These are phyloP conservation scores for Herminia tarsipennalis DNA, from an alignment of 2,888 invertebrate genomes.

Conservation along the genomic window DNA sequence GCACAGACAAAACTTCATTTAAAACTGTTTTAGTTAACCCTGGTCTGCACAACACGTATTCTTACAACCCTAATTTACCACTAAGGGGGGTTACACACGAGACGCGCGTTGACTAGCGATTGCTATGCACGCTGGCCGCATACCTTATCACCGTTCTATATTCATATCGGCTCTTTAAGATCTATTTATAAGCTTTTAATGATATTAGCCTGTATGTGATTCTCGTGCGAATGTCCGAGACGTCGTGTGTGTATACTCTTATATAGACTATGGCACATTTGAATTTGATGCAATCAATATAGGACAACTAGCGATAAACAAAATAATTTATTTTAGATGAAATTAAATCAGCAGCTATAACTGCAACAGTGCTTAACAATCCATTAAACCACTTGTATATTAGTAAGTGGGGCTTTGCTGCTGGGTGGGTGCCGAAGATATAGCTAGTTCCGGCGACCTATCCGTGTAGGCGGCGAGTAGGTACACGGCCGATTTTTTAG, in stretches of 20 bases:
- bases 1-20: constrained; percentile 27
- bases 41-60: constrained; percentile 16
- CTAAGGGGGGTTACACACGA: constrained; percentile 37
- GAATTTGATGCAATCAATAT: too few species aligned
- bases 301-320: too few species aligned
- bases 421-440: too few species aligned
- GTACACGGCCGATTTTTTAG: too few species aligned
- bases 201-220: constrained; percentile 49
- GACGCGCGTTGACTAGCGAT: constrained; percentile 45
- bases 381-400: too few species aligned
- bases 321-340: too few species aligned
- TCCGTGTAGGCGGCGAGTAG: too few species aligned
- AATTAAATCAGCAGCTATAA: too few species aligned
- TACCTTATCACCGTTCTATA: constrained; percentile 36
- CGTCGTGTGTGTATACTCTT: constrained; percentile 46
- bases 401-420: too few species aligned
- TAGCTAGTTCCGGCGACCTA: too few species aligned
- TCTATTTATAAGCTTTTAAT: constrained; percentile 58
- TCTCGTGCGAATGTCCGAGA: constrained; percentile 41
- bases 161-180: constrained; percentile 34
- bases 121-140: constrained; percentile 41
- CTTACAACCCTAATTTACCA: constrained; percentile 37
- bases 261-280: too few species aligned
- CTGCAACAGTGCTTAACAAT: too few species aligned
- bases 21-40: constrained; percentile 27